These are phyloP conservation scores for Tethya wilhelma DNA, from an alignment of 37 sponge, comb jelly and placozoan species.

Conservation along the genomic window DNA sequence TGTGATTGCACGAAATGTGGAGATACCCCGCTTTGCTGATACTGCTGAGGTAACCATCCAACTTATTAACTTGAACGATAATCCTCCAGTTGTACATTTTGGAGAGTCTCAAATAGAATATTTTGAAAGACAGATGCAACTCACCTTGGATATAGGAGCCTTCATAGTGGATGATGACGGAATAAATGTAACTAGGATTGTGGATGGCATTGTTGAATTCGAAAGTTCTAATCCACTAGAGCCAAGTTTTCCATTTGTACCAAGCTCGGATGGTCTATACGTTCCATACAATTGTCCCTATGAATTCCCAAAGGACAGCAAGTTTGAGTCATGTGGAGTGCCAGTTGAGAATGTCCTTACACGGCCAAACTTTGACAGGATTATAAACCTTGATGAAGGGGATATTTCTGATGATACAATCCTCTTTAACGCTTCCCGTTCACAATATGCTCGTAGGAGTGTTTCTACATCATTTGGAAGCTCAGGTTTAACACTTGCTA, in stretches of 20 bases:
- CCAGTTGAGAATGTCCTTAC: conserved; percentile 11
- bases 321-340: conserved; percentile 45
- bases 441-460: conserved; percentile 34
- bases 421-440: conserved; percentile 25
- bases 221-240: conserved; percentile 23
- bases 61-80: conserved; percentile 74
- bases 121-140: conserved; percentile 19
- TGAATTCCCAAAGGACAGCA: conserved; percentile 31
- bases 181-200: conserved; percentile 29
- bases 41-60: conserved; percentile 34
- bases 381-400: neutral
- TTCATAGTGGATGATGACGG: conserved; percentile 68
- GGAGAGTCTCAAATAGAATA: neutral
- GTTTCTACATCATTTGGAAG: neutral
- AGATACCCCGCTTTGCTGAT: conserved; percentile 25
- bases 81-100: conserved; percentile 65
- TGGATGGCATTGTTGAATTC: conserved; percentile 50
- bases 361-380: neutral
- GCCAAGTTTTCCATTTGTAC: conserved; percentile 48
- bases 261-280: conserved; percentile 2
- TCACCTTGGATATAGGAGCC: conserved; percentile 34
- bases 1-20: conserved; percentile 45
- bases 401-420: conserved; percentile 18
- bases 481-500: conserved; percentile 50
- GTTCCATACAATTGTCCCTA: conserved; percentile 44